Percentiles rank a stretch among this genome's conserved stretches.
phyloP scores from a whole-genome alignment of 2,113 vertebrate species.

The Danionella cerebrum region DNA sequence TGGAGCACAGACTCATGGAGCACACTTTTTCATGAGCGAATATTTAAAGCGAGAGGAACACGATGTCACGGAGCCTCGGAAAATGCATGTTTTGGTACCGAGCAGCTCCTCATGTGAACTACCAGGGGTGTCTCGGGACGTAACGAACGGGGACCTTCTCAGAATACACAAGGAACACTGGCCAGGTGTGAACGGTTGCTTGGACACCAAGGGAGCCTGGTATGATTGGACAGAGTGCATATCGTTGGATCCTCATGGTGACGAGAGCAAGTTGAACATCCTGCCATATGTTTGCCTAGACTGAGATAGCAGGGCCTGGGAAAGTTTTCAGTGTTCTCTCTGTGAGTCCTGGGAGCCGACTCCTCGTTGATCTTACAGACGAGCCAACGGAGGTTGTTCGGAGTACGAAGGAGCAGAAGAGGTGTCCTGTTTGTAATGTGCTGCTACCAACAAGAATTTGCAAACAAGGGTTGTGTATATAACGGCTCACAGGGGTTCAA shows the following conservation, averaged over 20 bases:
- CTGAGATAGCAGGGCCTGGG: constrained; percentile 73
- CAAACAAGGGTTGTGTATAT: constrained; percentile 60
- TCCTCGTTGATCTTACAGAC: constrained; percentile 44
- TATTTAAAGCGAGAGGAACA: constrained; percentile 94
- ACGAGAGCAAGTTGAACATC: constrained; percentile 90
- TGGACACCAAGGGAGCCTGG: constrained; percentile 92
- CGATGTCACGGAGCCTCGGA: constrained; percentile 70
- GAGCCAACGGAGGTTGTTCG: constrained; percentile 59
- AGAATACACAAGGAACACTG: constrained; percentile 79
- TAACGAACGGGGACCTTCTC: constrained; percentile 72
- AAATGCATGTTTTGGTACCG: constrained; percentile 80
- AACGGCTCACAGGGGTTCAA: constrained; percentile 51
- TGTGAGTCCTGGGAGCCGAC: constrained; percentile 61
- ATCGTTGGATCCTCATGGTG: constrained; percentile 91
- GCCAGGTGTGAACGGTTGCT: constrained; percentile 93
- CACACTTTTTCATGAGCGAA: constrained; percentile 96
- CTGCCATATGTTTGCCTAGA: constrained; percentile 98
- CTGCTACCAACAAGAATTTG: constrained; percentile 79
- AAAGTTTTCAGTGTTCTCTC: constrained; percentile 60
- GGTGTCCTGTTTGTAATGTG: constrained; percentile 70
- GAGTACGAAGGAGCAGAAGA: constrained; percentile 49
- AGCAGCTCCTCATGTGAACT: constrained; percentile 66
- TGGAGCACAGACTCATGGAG: constrained; percentile 85
- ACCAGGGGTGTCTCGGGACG: constrained; percentile 78
- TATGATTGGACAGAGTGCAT: constrained; percentile 99